These are phyloP conservation scores for Oncorhynchus mykiss DNA, from an alignment of 2,113 vertebrate species.

Conservation along the genomic window DNA sequence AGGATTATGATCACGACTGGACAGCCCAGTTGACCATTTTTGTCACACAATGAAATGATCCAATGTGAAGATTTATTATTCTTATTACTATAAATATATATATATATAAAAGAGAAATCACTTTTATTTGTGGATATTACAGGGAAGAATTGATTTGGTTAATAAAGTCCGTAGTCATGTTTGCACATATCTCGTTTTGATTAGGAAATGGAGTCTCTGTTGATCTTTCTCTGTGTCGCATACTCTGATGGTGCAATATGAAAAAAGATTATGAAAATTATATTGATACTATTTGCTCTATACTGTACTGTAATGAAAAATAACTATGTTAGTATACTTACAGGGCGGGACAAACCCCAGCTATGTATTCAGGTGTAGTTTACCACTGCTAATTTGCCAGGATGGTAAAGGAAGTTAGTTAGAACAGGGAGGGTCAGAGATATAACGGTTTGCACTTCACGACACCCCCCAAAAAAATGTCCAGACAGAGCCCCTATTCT, in stretches of 20 bases:
- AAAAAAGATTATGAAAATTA: constrained; percentile 64
- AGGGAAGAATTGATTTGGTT: constrained; percentile 84
- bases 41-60: constrained; percentile 80
- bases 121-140: constrained; percentile 89
- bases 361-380: constrained; percentile 76
- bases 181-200: constrained; percentile 86
- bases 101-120: constrained; percentile 77
- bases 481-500: constrained; percentile 58
- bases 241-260: constrained; percentile 81
- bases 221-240: constrained; percentile 73
- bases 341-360: constrained; percentile 66
- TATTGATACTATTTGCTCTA: constrained; percentile 71
- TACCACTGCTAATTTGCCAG: constrained; percentile 70
- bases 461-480: constrained; percentile 56
- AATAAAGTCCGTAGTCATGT: constrained; percentile 87
- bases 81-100: constrained; percentile 78
- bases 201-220: constrained; percentile 82
- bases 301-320: constrained; percentile 75
- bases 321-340: constrained; percentile 73
- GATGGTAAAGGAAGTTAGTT: constrained; percentile 62
- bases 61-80: constrained; percentile 82
- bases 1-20: constrained; percentile 81
- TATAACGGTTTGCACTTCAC: constrained; percentile 67
- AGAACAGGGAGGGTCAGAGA: constrained; percentile 66
- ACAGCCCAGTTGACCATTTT: constrained; percentile 72